Evolutionary conservation across 2,888 invertebrate genomes (phyloP).

Genomic region (Nycteola revayana): DNA sequence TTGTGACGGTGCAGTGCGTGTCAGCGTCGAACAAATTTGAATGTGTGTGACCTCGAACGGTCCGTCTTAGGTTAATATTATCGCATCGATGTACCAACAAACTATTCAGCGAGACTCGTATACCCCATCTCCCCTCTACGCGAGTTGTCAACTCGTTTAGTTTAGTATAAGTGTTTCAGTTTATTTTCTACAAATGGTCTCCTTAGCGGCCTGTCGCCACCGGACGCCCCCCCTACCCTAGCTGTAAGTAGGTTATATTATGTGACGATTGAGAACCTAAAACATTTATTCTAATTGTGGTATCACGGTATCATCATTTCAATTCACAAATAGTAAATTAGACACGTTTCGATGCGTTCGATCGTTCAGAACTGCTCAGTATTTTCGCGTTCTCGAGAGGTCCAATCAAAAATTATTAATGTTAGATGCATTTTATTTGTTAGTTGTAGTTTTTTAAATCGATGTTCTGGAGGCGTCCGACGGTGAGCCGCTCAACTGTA

Average conservation of each 20-base stretch:
- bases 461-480: slow-evolving; percentile 53
- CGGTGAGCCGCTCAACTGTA: slow-evolving; percentile 44
- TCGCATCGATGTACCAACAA: slow-evolving; percentile 72
- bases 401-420: slow-evolving; percentile 49
- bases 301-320: slow-evolving; percentile 18
- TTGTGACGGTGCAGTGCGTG: slow-evolving; percentile 24
- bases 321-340: slow-evolving; percentile 37
- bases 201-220: slow-evolving; percentile 37
- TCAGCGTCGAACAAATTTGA: slow-evolving; percentile 58
- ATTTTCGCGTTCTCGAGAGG: slow-evolving; percentile 47
- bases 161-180: slow-evolving; percentile 51
- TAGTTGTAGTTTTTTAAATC: slow-evolving; percentile 53
- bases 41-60: slow-evolving; percentile 33
- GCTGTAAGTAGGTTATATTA: slow-evolving; percentile 63
- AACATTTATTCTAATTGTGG: slow-evolving; percentile 19
- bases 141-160: slow-evolving; percentile 44
- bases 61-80: slow-evolving; percentile 68
- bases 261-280: slow-evolving; percentile 42
- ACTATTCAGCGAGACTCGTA: slow-evolving; percentile 70
- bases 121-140: slow-evolving; percentile 25
- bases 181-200: slow-evolving; percentile 41
- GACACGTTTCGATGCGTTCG: too few relatives aligned
- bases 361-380: slow-evolving; percentile 43
- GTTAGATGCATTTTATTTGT: slow-evolving; percentile 61
- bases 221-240: slow-evolving; percentile 54